Evolutionary conservation across 2,888 invertebrate species (phyloP).

Genomic region (Parnassius smintheus): DNA sequence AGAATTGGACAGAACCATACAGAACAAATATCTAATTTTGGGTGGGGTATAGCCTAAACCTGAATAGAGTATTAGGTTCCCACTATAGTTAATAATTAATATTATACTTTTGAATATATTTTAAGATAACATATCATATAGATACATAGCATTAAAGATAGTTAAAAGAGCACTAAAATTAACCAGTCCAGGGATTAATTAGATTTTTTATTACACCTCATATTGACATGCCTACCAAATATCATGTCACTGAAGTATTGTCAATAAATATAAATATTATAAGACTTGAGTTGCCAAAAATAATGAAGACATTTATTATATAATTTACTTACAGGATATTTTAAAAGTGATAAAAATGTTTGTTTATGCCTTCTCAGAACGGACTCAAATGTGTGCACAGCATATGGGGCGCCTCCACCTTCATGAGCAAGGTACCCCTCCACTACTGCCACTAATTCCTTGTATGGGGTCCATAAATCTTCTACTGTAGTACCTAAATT

Average conservation of each 20-base stretch:
- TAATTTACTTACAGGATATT: conserved; percentile 88
- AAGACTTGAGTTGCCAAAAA: no score
- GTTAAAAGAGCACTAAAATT: background rate
- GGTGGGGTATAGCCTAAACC: no score
- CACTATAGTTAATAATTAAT: no score
- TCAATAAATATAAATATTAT: no score
- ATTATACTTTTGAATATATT: background rate
- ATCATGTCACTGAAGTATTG: no score
- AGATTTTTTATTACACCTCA: no score
- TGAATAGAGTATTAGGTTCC: no score
- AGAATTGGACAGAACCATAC: no score
- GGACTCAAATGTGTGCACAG: conserved; percentile 86
- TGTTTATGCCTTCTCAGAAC: conserved; percentile 90
- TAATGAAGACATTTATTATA: background rate
- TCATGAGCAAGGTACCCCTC: conserved; percentile 85
- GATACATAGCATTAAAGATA: background rate
- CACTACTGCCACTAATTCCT: conserved; percentile 86
- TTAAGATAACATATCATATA: background rate
- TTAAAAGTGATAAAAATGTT: conserved; percentile 90
- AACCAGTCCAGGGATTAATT: background rate
- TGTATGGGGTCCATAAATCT: conserved; percentile 93
- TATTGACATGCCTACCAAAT: no score
- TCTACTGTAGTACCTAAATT: conserved; percentile 76
- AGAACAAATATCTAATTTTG: no score
- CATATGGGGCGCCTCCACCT: conserved; percentile 79